A percentile compares a stretch with the other conserved stretches of the same genome.
Evolutionary conservation across 2,888 invertebrate genomes (phyloP).

Genomic region (Emmelina monodactyla): DNA sequence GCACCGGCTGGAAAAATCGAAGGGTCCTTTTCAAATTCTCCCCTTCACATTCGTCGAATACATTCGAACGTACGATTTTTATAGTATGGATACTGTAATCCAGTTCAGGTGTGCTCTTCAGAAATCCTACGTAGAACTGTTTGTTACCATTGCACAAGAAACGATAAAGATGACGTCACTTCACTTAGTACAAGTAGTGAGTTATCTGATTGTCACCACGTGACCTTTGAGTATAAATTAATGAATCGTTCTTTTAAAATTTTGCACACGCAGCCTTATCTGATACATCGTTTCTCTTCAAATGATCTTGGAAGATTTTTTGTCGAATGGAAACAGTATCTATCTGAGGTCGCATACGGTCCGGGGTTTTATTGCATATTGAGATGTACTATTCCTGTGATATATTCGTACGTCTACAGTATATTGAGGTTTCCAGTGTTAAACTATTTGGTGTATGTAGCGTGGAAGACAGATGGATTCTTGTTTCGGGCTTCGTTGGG

Average conservation of each 20-base stretch:
- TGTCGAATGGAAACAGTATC: too few species aligned
- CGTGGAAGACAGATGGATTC: too few species aligned
- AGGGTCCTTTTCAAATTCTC: constrained; percentile 45
- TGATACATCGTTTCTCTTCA: too few species aligned
- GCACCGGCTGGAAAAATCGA: constrained; percentile 28
- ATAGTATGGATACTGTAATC: constrained; percentile 55
- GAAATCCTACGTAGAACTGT: constrained; percentile 50
- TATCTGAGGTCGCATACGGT: constrained; percentile 52
- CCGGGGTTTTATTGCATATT: constrained; percentile 60
- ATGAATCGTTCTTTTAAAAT: too few species aligned
- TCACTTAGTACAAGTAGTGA: too few species aligned
- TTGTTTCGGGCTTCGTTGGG: too few species aligned
- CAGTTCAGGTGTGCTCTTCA: constrained; percentile 57
- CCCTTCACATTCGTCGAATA: constrained; percentile 30
- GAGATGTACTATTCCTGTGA: constrained; percentile 54
- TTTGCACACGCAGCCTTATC: too few species aligned
- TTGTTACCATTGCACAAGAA: too few species aligned
- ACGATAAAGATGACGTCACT: too few species aligned
- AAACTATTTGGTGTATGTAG: constrained; percentile 32
- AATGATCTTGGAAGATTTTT: too few species aligned
- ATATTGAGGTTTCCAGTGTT: constrained; percentile 32
- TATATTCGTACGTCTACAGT: constrained; percentile 37
- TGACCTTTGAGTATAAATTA: too few species aligned
- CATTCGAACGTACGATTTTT: constrained; percentile 51
- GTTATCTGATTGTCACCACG: too few species aligned